A percentile compares a stretch with the other conserved stretches of the same genome.
These are phyloP conservation scores for Vanacampus margaritifer DNA, from an alignment of 2,113 vertebrate species.

Conservation along the genomic window DNA sequence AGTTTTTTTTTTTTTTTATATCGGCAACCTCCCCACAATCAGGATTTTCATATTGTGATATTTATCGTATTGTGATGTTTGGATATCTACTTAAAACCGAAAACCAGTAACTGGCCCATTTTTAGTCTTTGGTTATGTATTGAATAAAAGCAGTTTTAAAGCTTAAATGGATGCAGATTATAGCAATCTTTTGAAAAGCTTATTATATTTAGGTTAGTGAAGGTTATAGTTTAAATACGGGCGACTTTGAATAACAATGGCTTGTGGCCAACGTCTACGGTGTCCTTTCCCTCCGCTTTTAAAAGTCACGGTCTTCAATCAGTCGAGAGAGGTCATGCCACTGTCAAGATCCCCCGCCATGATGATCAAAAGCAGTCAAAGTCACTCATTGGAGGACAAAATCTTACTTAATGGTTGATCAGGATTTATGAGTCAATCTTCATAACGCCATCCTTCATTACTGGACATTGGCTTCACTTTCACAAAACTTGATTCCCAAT, in stretches of 20 bases:
- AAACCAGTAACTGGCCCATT: background rate
- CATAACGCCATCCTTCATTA: slow-evolving; percentile 10
- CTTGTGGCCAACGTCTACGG: slow-evolving; percentile 23
- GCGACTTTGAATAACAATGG: slow-evolving; percentile 56
- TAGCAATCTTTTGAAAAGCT: slow-evolving; percentile 26
- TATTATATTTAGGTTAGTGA: slow-evolving; percentile 38
- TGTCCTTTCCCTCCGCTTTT: slow-evolving; percentile 45
- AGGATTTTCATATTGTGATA: too few relatives aligned
- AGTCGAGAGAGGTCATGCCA: slow-evolving; percentile 46
- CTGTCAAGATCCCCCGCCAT: slow-evolving; percentile 42
- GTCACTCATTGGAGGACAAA: slow-evolving; percentile 19
- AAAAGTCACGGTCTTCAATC: slow-evolving; percentile 66
- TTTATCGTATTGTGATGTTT: too few relatives aligned
- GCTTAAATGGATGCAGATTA: slow-evolving; percentile 18
- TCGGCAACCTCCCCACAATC: too few relatives aligned
- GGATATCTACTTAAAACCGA: too few relatives aligned
- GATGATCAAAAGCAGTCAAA: slow-evolving; percentile 37
- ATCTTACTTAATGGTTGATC: slow-evolving; percentile 4
- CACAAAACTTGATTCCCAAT: slow-evolving; percentile 41
- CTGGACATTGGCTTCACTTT: slow-evolving; percentile 23
- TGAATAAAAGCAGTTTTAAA: background rate
- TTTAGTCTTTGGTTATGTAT: background rate
- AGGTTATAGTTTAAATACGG: slow-evolving; percentile 44
- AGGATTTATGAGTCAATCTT: slow-evolving; percentile 13
- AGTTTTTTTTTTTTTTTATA: too few relatives aligned